These are phyloP conservation scores for Phyllostomus hastatus DNA, from an alignment of 2,113 vertebrate species.

Conservation along the genomic window DNA sequence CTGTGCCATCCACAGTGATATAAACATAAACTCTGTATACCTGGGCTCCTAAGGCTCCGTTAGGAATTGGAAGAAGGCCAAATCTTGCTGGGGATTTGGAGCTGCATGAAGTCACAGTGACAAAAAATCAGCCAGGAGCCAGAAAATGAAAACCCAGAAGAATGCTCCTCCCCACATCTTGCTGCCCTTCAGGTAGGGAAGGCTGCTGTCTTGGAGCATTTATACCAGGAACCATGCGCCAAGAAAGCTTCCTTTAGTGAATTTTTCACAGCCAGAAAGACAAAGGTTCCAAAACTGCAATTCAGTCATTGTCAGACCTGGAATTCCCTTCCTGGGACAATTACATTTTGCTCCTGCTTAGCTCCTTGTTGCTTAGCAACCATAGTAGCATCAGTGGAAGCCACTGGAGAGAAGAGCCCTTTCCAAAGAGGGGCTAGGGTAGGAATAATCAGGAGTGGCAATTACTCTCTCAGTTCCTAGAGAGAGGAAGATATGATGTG, in stretches of 20 bases:
- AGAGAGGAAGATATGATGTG: not conserved
- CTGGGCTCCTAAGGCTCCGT: not conserved
- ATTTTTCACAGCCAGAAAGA: constrained; percentile 1
- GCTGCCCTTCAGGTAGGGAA: not conserved
- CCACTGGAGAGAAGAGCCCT: not conserved
- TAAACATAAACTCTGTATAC: not conserved
- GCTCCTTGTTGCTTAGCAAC: constrained; percentile 31
- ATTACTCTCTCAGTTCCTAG: constrained; percentile 18
- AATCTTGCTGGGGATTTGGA: not conserved
- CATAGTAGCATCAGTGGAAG: not conserved
- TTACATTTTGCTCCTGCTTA: constrained; percentile 23
- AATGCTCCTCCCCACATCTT: not conserved
- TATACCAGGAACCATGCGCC: not conserved
- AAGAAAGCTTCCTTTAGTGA: constrained; percentile 4
- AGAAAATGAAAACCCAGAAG: constrained; percentile 30
- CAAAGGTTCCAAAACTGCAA: not conserved
- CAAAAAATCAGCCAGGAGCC: not conserved
- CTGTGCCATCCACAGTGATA: not conserved
- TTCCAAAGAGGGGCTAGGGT: not conserved
- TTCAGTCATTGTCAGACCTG: not conserved
- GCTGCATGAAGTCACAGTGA: not conserved
- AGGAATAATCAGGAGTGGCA: not conserved
- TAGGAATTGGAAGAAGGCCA: not conserved
- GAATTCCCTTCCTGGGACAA: constrained; percentile 39
- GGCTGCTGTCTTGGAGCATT: not conserved